Conservation (phyloP, 1,140 invertebrate genomes). For the Sminthurinus signatus region DNA sequence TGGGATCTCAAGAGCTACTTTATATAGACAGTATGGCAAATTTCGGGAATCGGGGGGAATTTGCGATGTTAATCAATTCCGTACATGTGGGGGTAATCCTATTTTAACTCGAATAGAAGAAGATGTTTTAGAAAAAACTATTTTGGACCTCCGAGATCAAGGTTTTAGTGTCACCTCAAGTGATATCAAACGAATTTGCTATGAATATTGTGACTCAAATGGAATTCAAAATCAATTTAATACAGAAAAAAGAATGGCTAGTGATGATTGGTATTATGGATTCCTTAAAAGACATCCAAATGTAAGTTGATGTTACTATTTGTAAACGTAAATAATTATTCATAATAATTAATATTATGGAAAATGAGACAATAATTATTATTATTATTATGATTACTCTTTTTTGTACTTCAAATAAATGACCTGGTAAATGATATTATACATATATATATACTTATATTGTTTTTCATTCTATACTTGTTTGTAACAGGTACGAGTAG, state of each 20-base stretch:
- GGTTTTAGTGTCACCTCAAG: slow-evolving; percentile 36
- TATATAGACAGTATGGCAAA: slow-evolving; percentile 39
- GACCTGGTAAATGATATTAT: too few relatives aligned
- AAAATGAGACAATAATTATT: too few relatives aligned
- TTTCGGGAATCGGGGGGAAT: slow-evolving; percentile 36
- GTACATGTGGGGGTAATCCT: slow-evolving; percentile 38
- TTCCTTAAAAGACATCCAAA: slow-evolving; percentile 39
- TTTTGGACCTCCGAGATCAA: slow-evolving; percentile 37
- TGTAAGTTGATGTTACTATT: too few relatives aligned
- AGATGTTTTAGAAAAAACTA: slow-evolving; percentile 41
- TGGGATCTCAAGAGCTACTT: slow-evolving; percentile 38
- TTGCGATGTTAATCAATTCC: slow-evolving; percentile 38
- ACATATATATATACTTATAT: too few relatives aligned
- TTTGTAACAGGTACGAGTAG: too few relatives aligned
- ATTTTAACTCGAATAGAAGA: slow-evolving; percentile 38
- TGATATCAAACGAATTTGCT: slow-evolving; percentile 40
- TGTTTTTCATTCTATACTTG: too few relatives aligned
- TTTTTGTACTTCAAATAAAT: too few relatives aligned
- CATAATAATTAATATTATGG: too few relatives aligned
- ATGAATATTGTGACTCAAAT: slow-evolving; percentile 40
- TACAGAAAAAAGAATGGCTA: slow-evolving; percentile 38
- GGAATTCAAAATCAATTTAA: slow-evolving; percentile 40
- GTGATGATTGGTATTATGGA: slow-evolving; percentile 42
- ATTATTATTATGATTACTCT: too few relatives aligned
- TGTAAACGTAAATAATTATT: too few relatives aligned